Conservation (phyloP, 1,140 invertebrate species). For the Acromyrmex echinatior region DNA sequence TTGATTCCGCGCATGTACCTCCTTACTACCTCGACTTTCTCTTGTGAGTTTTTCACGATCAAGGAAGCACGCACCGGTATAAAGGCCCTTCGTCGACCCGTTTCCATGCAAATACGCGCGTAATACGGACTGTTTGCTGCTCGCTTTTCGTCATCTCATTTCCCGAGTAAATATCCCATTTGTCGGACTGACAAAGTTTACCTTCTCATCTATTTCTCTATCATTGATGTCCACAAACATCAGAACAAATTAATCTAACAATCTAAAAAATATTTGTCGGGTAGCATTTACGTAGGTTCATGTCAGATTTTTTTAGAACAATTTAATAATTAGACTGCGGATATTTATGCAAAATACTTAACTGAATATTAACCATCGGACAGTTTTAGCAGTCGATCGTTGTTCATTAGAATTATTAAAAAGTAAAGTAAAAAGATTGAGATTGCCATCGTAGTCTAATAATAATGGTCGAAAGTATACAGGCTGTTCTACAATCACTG, state of each 20-base stretch:
- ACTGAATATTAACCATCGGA: too few species aligned
- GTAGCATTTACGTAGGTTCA: background rate
- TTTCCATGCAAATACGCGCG: constrained; percentile 66
- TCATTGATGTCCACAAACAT: constrained; percentile 27
- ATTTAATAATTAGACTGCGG: background rate
- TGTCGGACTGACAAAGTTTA: constrained; percentile 43
- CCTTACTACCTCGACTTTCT: constrained; percentile 57
- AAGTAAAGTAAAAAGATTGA: too few species aligned
- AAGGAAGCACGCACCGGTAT: constrained; percentile 58
- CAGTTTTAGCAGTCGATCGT: too few species aligned
- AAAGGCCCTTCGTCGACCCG: constrained; percentile 60
- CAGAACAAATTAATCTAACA: constrained; percentile 36
- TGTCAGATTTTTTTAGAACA: background rate
- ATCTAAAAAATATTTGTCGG: background rate
- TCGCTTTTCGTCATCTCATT: constrained; percentile 62
- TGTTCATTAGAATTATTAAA: too few species aligned
- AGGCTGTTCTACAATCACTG: background rate
- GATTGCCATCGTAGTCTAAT: too few species aligned
- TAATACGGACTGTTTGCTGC: constrained; percentile 47
- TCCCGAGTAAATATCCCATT: constrained; percentile 55
- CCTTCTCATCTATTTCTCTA: constrained; percentile 29
- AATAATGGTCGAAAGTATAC: background rate
- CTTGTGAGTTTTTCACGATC: constrained; percentile 62
- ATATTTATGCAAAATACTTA: too few species aligned
- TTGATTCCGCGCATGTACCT: constrained; percentile 45